A percentile compares a stretch with the other conserved stretches of the same genome.
These are phyloP conservation scores for Steatocranus sp. DNA, from an alignment of 2,797 vertebrate genomes.

Conservation along the genomic window DNA sequence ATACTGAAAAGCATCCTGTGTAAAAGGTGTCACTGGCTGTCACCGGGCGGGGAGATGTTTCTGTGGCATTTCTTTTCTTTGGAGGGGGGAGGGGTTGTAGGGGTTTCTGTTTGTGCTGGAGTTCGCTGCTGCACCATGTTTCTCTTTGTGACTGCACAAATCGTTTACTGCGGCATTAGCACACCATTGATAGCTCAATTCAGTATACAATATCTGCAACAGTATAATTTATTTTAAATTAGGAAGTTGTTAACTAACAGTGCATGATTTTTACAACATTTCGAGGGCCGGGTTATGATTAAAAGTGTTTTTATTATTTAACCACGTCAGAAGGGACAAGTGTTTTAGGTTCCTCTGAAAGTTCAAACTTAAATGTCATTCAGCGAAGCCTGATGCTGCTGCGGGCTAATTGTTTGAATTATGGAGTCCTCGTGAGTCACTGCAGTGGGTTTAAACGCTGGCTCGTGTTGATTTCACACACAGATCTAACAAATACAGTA, in stretches of 20 bases:
- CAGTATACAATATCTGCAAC: neutral
- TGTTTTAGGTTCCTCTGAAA: neutral
- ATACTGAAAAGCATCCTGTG: neutral
- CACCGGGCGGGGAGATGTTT: neutral
- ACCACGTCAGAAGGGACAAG: neutral
- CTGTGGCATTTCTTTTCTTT: neutral
- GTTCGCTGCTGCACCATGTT: neutral
- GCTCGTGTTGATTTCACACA: neutral
- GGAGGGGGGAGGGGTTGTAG: too few species aligned
- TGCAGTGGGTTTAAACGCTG: neutral
- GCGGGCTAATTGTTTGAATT: neutral
- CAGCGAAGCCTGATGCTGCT: neutral
- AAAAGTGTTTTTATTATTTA: neutral
- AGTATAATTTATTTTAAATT: neutral
- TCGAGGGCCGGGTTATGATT: neutral
- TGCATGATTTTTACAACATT: neutral
- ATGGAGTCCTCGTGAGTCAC: neutral
- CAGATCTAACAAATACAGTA: neutral
- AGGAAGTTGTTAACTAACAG: neutral
- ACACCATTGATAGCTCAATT: neutral
- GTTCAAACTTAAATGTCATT: neutral
- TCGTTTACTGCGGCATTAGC: neutral
- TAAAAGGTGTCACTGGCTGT: slow-evolving; percentile 35
- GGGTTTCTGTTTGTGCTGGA: neutral
- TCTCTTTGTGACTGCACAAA: neutral